Percentiles rank a stretch among this genome's conserved stretches.
These are phyloP conservation scores for Gymnoscelis rufifasciata DNA, from an alignment of 2,888 invertebrate genomes.

Conservation along the genomic window DNA sequence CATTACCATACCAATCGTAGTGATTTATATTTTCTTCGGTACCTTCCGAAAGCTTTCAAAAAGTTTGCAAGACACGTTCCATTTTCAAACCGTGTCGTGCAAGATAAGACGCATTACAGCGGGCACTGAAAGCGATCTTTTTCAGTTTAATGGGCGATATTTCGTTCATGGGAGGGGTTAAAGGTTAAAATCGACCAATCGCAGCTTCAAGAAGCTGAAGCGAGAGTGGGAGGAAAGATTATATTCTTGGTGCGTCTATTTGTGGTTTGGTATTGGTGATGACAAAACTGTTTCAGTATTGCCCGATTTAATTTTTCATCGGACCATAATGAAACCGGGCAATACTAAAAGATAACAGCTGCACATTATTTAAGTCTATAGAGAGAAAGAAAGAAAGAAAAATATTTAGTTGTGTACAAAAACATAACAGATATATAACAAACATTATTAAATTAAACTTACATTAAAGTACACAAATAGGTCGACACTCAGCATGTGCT, in stretches of 20 bases:
- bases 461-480: no score
- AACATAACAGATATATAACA: no score
- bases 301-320: no score
- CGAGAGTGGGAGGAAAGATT: slow-evolving; percentile 55
- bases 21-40: no score
- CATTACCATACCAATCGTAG: no score
- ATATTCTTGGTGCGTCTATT: slow-evolving; percentile 62
- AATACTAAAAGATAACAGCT: no score
- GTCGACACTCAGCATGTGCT: no score
- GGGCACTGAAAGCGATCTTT: slow-evolving; percentile 62
- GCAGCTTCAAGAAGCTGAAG: slow-evolving; percentile 48
- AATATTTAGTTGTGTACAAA: no score
- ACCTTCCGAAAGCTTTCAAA: slow-evolving; percentile 9
- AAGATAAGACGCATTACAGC: slow-evolving; percentile 59
- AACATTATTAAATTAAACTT: no score
- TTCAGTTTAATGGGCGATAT: slow-evolving; percentile 72
- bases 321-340: no score
- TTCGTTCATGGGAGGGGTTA: slow-evolving; percentile 75
- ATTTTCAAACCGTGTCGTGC: slow-evolving; percentile 27
- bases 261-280: slow-evolving; percentile 29
- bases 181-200: slow-evolving; percentile 68
- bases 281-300: not conserved
- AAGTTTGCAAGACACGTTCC: slow-evolving; percentile 18
- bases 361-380: no score
- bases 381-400: no score